phyloP scores from a whole-genome alignment of 2,888 invertebrate species.

The Linnaemya tessellans region DNA sequence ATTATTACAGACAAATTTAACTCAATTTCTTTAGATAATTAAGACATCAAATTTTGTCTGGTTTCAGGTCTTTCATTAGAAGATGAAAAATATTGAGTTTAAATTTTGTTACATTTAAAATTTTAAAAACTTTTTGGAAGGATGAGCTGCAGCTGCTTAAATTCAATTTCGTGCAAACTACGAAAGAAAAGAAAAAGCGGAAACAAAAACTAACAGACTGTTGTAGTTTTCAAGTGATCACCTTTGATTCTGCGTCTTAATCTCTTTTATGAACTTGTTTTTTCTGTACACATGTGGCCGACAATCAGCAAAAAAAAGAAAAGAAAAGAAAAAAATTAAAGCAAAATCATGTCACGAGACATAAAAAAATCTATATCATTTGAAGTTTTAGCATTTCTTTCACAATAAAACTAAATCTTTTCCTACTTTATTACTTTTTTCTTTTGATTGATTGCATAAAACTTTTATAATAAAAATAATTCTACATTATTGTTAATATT shows the following conservation, averaged over 20 bases:
- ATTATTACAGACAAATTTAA: no score
- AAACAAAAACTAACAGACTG: not conserved
- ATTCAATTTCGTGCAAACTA: no score
- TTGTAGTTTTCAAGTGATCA: not conserved
- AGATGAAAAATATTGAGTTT: no score
- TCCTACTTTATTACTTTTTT: slow-evolving; percentile 55
- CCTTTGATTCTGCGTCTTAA: not conserved
- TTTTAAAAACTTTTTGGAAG: no score
- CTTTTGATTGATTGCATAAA: slow-evolving; percentile 64
- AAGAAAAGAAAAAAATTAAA: not conserved
- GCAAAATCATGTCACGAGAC: not conserved
- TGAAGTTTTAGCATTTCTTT: not conserved
- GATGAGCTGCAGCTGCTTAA: no score
- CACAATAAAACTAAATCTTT: not conserved
- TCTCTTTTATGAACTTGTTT: not conserved
- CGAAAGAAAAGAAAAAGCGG: no score
- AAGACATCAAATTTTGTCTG: no score
- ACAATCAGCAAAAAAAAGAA: not conserved
- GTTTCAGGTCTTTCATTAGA: no score
- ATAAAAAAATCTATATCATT: not conserved
- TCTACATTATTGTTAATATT: slow-evolving; percentile 54
- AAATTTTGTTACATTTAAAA: no score
- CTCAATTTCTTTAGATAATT: no score
- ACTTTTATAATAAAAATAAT: slow-evolving; percentile 55
- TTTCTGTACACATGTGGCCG: not conserved